These are phyloP conservation scores for Argyra leucocephala DNA, from an alignment of 2,888 invertebrate species.

Conservation along the genomic window DNA sequence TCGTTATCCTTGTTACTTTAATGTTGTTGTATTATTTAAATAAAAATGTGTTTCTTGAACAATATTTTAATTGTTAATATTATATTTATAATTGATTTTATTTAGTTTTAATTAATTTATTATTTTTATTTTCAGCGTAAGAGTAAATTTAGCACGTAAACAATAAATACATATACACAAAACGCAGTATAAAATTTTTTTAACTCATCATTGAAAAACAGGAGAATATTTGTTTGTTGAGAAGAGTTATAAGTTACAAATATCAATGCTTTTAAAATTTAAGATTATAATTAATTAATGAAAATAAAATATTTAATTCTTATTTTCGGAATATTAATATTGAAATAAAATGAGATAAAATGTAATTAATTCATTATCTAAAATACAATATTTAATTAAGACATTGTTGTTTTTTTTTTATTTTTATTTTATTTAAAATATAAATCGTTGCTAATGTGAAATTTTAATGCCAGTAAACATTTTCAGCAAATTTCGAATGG, in stretches of 20 bases:
- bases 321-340: neutral
- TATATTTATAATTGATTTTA: too few relatives aligned
- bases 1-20: too few relatives aligned
- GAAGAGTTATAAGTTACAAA: neutral
- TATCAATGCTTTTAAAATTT: conserved; percentile 2
- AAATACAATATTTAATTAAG: conserved; percentile 3
- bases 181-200: conserved; percentile 2
- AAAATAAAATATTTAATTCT: neutral
- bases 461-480: too few relatives aligned
- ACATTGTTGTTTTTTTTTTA: neutral
- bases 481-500: too few relatives aligned
- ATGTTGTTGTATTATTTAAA: too few relatives aligned
- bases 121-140: neutral
- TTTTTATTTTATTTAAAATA: too few relatives aligned
- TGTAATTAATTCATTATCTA: neutral
- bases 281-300: conserved; percentile 3
- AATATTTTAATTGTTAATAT: too few relatives aligned
- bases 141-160: neutral
- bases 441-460: too few relatives aligned
- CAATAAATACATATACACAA: neutral
- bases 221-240: neutral
- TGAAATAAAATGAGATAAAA: neutral
- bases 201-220: neutral
- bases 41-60: too few relatives aligned
- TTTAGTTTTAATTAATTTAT: neutral